Conservation (phyloP, 2,888 invertebrate species). For the Chrysolina haemoptera region DNA sequence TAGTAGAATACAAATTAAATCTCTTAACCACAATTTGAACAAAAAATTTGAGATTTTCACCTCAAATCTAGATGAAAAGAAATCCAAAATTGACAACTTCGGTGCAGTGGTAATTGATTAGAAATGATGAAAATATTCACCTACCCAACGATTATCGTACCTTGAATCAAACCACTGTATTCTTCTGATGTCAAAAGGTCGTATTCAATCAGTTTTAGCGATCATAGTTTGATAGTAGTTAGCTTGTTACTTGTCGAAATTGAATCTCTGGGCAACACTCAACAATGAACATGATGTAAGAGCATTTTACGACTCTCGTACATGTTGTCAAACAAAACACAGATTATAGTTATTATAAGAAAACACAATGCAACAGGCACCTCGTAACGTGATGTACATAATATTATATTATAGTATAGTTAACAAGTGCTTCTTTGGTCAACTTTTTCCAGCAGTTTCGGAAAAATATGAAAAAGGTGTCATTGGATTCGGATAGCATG, state of each 20-base stretch:
- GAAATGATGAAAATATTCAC: background rate
- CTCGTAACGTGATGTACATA: background rate
- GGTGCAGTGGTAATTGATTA: too few relatives aligned
- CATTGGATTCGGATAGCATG: too few relatives aligned
- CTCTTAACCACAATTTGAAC: too few relatives aligned
- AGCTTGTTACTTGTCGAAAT: background rate
- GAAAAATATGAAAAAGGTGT: too few relatives aligned
- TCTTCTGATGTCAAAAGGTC: background rate
- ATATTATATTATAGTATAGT: too few relatives aligned
- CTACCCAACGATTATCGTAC: background rate
- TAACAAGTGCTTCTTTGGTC: too few relatives aligned
- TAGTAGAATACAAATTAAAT: too few relatives aligned
- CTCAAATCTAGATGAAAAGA: too few relatives aligned
- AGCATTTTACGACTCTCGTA: conserved; percentile 22
- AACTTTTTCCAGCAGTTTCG: too few relatives aligned
- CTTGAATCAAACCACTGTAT: background rate
- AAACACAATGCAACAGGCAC: conserved; percentile 29
- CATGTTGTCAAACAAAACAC: conserved; percentile 32
- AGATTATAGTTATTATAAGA: conserved; percentile 33
- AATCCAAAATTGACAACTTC: too few relatives aligned
- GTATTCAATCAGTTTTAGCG: conserved; percentile 1
- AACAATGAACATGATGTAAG: conserved; percentile 31
- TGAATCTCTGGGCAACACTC: background rate
- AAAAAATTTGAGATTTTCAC: too few relatives aligned
- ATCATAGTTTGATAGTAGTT: background rate